Evolutionary conservation across 2,888 invertebrate species (phyloP).

Genomic region (Pardosa pseudoannulata): DNA sequence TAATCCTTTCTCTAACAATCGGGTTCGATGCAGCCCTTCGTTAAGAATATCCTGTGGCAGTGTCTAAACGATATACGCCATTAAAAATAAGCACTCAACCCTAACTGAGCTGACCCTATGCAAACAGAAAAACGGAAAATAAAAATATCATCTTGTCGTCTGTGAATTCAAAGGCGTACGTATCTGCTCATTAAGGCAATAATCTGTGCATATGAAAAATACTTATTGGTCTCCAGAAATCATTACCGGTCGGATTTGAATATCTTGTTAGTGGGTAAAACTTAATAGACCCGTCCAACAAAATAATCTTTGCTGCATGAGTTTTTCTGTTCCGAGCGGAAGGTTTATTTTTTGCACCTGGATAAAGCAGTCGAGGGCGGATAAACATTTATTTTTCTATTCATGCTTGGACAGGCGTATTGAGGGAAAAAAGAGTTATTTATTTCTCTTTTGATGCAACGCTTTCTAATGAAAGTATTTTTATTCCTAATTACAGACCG

Average conservation of each 20-base stretch:
- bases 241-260: background rate
- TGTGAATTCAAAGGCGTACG: background rate
- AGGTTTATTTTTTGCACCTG: too few relatives aligned
- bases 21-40: background rate
- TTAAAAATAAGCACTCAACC: constrained; percentile 62
- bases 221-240: background rate
- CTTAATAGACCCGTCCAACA: background rate
- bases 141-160: background rate
- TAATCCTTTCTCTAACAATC: background rate
- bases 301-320: background rate
- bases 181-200: background rate
- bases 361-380: background rate
- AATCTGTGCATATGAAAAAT: background rate
- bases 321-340: background rate
- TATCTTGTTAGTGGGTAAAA: constrained; percentile 9
- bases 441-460: background rate
- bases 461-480: too few relatives aligned
- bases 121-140: background rate
- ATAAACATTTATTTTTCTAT: background rate
- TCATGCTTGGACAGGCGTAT: background rate
- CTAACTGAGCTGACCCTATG: constrained; percentile 5
- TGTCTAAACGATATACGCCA: constrained; percentile 14
- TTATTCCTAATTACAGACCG: too few relatives aligned
- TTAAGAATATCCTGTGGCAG: background rate
- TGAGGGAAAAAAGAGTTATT: background rate